Base-by-base conservation (phyloP, 2,888 invertebrate genomes). In the Crossocerus cetratus region DNA sequence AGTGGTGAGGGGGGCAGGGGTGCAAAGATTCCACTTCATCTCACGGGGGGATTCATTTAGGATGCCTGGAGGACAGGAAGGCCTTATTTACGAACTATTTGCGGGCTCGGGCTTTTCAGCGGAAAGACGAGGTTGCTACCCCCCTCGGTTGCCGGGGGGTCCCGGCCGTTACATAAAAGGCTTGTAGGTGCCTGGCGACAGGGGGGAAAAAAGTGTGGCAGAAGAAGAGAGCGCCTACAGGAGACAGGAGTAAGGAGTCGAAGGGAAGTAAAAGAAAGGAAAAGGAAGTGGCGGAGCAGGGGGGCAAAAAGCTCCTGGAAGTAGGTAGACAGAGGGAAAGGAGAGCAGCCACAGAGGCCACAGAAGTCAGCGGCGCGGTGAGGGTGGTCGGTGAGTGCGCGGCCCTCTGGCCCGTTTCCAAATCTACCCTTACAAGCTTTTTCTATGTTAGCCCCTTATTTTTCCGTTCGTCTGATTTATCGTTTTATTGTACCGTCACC, bases 361-460 rank as follows among this genome's bases (percentile, higher is more conserved):
- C 74, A 63, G 74, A 80, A 32, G 32, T 32, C 32, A 32, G 32
- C 32, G 32, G 32, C 32, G 32, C 32, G 32, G 32, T 32, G 32
- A 32, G 32, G 32, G 8, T 32, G 32, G 74, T 80, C 80, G 78
- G 76, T 77, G 81, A 59, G 75, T 80, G 70, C 72, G 77, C 76
- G 76, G 79, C 66, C 77, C 68, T 66, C 85, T 88, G 88, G 87
- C 87, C 76, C 62, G 64, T 81, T 75, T 87, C 87, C 88, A 88
- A 88, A 86, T 87, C 84, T 86, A 83, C 85, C 86, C 85, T 84
- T 32, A 85, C 86, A 81, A 86, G 83, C 85, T 86, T 88, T 87
- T 87, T 87, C 82, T 87, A 83, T 85, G 86, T 84, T 73, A 83
- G 81, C 82, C 81, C 84, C 78, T 84, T 81, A 82, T 82, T 83